Evolutionary conservation across 2,888 invertebrate genomes (phyloP).

Genomic region (Zygogramma bicolorata): DNA sequence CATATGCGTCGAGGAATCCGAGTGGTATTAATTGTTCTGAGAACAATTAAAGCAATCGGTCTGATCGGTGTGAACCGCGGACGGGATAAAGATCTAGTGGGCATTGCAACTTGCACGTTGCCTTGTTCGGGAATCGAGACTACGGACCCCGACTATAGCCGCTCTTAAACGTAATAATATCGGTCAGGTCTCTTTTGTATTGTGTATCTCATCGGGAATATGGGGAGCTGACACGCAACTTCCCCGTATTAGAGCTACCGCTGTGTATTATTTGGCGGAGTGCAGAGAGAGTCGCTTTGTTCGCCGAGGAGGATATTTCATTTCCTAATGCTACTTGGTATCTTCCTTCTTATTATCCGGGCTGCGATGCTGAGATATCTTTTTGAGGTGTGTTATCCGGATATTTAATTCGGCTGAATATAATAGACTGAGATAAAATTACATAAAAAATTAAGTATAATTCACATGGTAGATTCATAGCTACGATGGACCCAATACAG

Average conservation of each 20-base stretch:
- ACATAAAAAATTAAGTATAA: too few relatives aligned
- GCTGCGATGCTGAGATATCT: too few relatives aligned
- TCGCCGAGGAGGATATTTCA: neutral
- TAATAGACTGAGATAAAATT: too few relatives aligned
- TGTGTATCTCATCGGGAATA: constrained; percentile 56
- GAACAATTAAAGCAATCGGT: constrained; percentile 35
- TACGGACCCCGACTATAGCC: constrained; percentile 43
- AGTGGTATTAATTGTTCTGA: too few relatives aligned
- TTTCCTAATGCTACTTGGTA: neutral
- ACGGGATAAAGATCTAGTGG: constrained; percentile 36
- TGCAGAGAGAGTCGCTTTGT: neutral
- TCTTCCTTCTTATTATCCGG: neutral
- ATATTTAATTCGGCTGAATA: too few relatives aligned
- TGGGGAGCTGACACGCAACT: constrained; percentile 57
- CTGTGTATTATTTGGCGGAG: constrained; percentile 31
- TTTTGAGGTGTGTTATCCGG: too few relatives aligned
- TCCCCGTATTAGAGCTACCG: too few relatives aligned
- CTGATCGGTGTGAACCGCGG: constrained; percentile 24
- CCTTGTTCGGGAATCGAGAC: neutral
- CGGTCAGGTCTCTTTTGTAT: constrained; percentile 61
- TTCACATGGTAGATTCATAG: too few relatives aligned
- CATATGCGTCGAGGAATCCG: too few relatives aligned
- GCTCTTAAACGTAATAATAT: constrained; percentile 63
- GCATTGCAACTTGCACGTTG: constrained; percentile 32
- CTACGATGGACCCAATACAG: too few relatives aligned